Evolutionary conservation across 2,113 vertebrate species (phyloP), one percentile per base, ranked within the genome.

Genomic region (Neogale vison): DNA sequence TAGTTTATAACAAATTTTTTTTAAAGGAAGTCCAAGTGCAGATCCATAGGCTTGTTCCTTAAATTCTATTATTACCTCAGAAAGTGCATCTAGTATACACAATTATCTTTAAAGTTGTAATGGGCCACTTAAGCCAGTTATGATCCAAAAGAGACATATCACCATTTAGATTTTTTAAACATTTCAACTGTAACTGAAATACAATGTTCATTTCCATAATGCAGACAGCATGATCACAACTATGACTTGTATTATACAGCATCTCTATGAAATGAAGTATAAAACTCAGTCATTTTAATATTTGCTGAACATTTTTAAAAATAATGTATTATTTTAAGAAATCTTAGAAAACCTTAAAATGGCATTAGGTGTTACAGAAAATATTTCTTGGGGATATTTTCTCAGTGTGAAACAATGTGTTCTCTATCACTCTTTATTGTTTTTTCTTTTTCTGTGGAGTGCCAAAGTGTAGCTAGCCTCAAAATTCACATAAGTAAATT

Each of bases 101-200:
- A 0, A 98, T 98, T 96, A 97, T 95, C 95, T 97, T 97, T 96
- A 97, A 98, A 98, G 96, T 93, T 98, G 84, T 97, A 96, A 96
- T 96, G 96, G 94, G 47, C 97, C 95, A 98, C 79, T 90, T 65
- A 98, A 59, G 95, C 69, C 45, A 96, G 97, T 98, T 96, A 94
- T 81, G 47, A 96, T 96, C 57, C 13, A 10, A 89, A 98, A 98
- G 97, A 98, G 97, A 98, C 97, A 98, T 93, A 97, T 71, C 69
- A 50, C 57, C 90, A 94, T 96, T 98, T 98, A 95, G 87, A 96
- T 79, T 97, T 97, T 97, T 92, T 95, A 94, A 98, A 98, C 59
- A 87, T 95, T 98, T 84, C 72, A 93, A 72, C 74, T 96, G 5
- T 98, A 98, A 98, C 0, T 65, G 93, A 95, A 50, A 80, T 0